Conservation (phyloP, 2,797 vertebrate species). For the Potorous gilbertii region DNA sequence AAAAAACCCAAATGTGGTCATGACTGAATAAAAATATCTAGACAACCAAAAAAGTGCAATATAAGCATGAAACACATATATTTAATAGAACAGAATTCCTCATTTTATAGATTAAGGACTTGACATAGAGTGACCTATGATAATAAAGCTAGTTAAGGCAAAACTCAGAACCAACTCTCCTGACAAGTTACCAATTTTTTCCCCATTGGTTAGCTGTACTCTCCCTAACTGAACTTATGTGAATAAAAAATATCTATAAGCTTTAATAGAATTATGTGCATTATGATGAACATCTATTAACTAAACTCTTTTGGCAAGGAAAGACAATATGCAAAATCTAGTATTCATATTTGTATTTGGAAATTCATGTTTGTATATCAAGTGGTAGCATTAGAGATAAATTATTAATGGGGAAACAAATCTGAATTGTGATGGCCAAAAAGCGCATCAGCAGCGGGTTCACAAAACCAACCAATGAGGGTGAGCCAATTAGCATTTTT, state of each 20-base stretch:
- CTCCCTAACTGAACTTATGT: background rate
- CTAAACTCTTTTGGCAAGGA: background rate
- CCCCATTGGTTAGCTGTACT: background rate
- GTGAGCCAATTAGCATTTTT: slow-evolving; percentile 57
- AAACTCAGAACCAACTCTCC: background rate
- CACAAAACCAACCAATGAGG: slow-evolving; percentile 16
- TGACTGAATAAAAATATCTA: background rate
- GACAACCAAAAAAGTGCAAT: background rate
- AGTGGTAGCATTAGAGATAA: slow-evolving; percentile 45
- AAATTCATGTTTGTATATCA: slow-evolving; percentile 56
- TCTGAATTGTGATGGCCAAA: slow-evolving; percentile 66
- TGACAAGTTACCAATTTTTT: background rate
- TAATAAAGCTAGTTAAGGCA: background rate
- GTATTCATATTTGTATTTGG: slow-evolving; percentile 48
- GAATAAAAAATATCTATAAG: background rate
- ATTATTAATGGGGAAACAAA: slow-evolving; percentile 34
- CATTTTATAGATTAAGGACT: background rate
- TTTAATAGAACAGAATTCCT: background rate
- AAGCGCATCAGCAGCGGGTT: slow-evolving; percentile 62
- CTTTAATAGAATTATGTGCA: background rate
- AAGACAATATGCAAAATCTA: slow-evolving; percentile 28
- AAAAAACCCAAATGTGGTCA: too few relatives aligned
- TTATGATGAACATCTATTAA: slow-evolving; percentile 12
- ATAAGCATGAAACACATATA: background rate
- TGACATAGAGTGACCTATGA: background rate